Base-by-base conservation (phyloP, 1,140 invertebrate species). In the Hydropsyche tenuis region DNA sequence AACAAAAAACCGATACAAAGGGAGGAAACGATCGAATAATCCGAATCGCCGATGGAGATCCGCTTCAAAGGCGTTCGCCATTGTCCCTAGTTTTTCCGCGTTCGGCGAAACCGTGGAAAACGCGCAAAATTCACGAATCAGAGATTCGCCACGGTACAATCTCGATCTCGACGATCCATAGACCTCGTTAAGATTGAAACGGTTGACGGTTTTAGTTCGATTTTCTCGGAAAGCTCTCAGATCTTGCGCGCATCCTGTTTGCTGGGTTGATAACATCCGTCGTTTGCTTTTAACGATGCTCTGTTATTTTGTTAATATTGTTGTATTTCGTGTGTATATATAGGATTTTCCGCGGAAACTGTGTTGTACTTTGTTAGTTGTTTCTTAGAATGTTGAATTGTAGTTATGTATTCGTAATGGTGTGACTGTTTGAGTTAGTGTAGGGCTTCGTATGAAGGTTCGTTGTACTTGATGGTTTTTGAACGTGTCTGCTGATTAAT, bases 31-130 rank as follows among this genome's bases (percentile, higher is more conserved):
- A 48, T 23, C 5, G n/a, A 66, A n/a, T 62, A 45, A 43, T 11
- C 65, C 65, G 65, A 68, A 68, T 48, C 43, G 16, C 65, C 65
- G 6, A 22, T 12, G 65, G 65, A 68, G 45, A 68, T 68, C 48
- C 65, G 65, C 43, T 66, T 20, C 64, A 66, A 20, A 66, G 64
- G n/a, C 42, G 64, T 66, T 66, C 45, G n/a, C 22, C 64, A 45
- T 66, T 66, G 64, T 66, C 14, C 14, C 6, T 1, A 66, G 63
- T 66, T 68, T 68, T 68, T 22, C 56, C 56, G 23, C 23, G 14
- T 60, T 27, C 22, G 23, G 22, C 20, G 22, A 48, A 48, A 48
- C 45, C 45, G 45, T 48, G 56, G 5, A 43, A 43, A 43, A 43
- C 37, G 37, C 12, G 5, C 12, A 12, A 60, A 60, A 25, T 18